These are phyloP conservation scores for Polyommatus iphigenia DNA, from an alignment of 2,888 invertebrate species.

Conservation along the genomic window DNA sequence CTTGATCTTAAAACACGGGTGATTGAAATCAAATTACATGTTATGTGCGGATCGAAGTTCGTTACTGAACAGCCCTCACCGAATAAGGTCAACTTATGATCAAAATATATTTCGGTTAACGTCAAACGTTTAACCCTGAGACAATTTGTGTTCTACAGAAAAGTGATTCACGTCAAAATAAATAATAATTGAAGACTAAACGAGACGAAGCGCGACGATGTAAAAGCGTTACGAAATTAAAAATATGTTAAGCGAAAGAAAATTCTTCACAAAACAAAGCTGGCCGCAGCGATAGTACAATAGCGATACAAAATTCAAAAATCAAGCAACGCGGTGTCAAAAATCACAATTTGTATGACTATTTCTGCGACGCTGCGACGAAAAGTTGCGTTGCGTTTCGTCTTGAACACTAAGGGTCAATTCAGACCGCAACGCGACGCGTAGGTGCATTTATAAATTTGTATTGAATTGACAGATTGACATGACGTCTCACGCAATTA, in stretches of 20 bases:
- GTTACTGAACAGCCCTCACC: not conserved
- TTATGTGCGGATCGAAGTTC: conserved; percentile 9
- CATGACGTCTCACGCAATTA: no score
- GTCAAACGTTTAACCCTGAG: not conserved
- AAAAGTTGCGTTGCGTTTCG: no score
- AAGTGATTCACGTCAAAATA: not conserved
- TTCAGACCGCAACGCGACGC: no score
- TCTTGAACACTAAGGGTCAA: no score
- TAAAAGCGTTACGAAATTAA: not conserved
- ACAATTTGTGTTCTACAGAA: not conserved
- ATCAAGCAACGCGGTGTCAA: no score
- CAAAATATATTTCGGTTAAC: not conserved
- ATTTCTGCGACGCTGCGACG: no score
- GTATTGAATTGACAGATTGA: no score
- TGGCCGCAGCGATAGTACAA: no score
- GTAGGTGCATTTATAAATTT: no score
- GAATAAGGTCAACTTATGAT: conserved; percentile 7
- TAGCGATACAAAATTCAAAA: no score
- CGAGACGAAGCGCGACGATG: not conserved
- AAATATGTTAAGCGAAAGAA: not conserved
- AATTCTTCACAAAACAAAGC: no score
- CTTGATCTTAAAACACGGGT: not conserved
- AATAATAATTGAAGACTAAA: not conserved
- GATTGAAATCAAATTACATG: conserved; percentile 19
- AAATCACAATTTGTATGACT: no score